These are phyloP conservation scores for Mimachlamys varia DNA, from an alignment of 2,888 invertebrate species.

Conservation along the genomic window DNA sequence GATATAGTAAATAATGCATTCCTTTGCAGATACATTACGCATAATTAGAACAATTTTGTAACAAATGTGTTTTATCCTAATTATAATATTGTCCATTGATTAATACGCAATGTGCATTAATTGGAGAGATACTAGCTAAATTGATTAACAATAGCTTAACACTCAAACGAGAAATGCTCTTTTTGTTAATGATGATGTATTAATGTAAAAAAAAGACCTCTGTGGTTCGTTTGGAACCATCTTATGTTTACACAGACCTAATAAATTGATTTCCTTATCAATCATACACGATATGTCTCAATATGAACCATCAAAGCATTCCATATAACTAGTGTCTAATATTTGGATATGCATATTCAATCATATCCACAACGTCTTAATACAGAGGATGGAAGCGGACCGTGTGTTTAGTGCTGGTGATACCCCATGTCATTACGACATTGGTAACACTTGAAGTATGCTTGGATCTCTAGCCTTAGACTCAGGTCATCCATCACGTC, in stretches of 20 bases:
- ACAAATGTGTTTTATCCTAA: neutral
- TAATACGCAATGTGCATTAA: neutral
- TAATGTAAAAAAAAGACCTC: neutral
- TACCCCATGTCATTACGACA: neutral
- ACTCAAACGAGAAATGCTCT: neutral
- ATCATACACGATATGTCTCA: constrained; percentile 12
- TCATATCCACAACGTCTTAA: constrained; percentile 9
- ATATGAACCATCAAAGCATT: constrained; percentile 15
- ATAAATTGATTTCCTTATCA: constrained; percentile 5
- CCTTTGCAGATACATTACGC: neutral
- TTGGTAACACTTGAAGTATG: constrained; percentile 4
- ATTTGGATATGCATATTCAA: constrained; percentile 32
- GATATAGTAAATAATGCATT: too few relatives aligned
- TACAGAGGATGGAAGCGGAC: neutral
- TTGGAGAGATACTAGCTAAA: neutral
- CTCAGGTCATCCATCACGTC: neutral
- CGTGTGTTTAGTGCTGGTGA: neutral
- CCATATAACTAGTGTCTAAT: constrained; percentile 1
- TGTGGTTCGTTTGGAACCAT: neutral
- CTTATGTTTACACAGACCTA: constrained; percentile 15
- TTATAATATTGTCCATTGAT: neutral
- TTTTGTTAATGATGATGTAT: constrained; percentile 16
- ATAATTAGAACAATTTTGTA: neutral
- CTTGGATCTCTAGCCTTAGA: constrained; percentile 11
- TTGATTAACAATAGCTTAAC: constrained; percentile 2